Evolutionary conservation across 2,797 vertebrate genomes (phyloP), one percentile per base, ranked within the genome.

Genomic region (Neosilurus hyrtlii): DNA sequence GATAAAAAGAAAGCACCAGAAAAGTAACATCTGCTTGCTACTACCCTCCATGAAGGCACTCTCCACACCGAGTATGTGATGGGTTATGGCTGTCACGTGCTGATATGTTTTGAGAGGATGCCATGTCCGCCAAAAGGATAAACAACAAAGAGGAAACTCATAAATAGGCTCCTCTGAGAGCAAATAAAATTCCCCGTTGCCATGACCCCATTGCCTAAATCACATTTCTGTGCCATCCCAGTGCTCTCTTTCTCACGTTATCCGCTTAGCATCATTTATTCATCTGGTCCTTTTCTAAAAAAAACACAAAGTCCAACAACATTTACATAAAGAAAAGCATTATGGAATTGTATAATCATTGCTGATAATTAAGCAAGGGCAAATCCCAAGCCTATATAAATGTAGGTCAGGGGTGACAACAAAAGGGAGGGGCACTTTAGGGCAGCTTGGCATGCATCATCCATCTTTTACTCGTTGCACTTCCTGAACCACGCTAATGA

Each of bases 21-120:
- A 91, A 91, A 80, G 77, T 61, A 80, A 89, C 90, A 92, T 92
- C 87, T 92, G 90, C 79, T 83, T 90, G 90, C 90, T 92, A 93
- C 91, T 88, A 90, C 91, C 92, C 92, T 93, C 91, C 89, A 87
- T 90, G 88, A 90, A 87, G 88, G 83, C 79, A 81, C 89, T 88
- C 84, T 84, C 83, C 81, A 85, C 85, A 71, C 76, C 81, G 83
- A 88, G 74, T 67, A 86, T 84, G 86, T 80, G 79, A 88, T 61
- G 70, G 89, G 91, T 93, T 94, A 81, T 83, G 86, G 84, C 71
- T 88, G 83, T 75, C 75, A 87, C 88, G 91, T 91, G 89, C 89
- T 94, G 93, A 95, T 94, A 91, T 83, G 88, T 90, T 90, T 87
- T 95, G 93, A 95, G 92, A 92, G 90, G 92, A 92, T 94, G 93